Evolutionary conservation across 1,140 invertebrate genomes (phyloP), one percentile per base, ranked within the genome.

Genomic region (Drosophila saltans): DNA sequence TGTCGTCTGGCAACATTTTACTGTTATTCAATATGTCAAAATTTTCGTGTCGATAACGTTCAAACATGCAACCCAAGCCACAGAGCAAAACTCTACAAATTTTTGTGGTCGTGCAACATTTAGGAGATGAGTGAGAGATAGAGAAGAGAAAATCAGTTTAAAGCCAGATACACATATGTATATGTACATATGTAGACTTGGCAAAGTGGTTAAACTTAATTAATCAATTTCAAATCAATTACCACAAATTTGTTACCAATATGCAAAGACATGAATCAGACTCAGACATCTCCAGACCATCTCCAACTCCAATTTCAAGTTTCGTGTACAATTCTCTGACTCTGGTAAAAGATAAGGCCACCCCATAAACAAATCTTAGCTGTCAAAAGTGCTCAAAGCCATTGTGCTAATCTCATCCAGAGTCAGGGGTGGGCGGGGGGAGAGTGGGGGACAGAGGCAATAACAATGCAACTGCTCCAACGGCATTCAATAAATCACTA

Each of bases 401-500:
- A 89, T 89, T 89, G 84, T 89, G 83, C 84, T 88, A 88, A 88
- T 88, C 84, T 88, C 80, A 69, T 65, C 56, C 40, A 40, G 55
- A 24, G 39, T 21, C 28, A 8, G 21, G 4, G 30, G 8, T 3
- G 4, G 30, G 8, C 7, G 55, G 3, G 10, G 30, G 8, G 11
- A 26, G 16, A 21, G 5, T 28, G 41, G 28, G 16, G 16, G 16
- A 16, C 33, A 57, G 48, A 45, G 33, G 67, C 48, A 69, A 16
- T 16, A 16, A 64, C 72, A 57, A 52, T 52, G 43, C 48, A 71
- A 70, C 69, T 71, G 71, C 80, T 84, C 81, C 73, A 84, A 84
- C 76, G 81, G 75, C 81, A 91, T 91, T 91, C 89, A 91, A 91
- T 91, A 91, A 91, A 91, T 91, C 89, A 91, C 88, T 91, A 85